Evolutionary conservation across 1,140 invertebrate species (phyloP).

Genomic region (Drosophila bipectinata): DNA sequence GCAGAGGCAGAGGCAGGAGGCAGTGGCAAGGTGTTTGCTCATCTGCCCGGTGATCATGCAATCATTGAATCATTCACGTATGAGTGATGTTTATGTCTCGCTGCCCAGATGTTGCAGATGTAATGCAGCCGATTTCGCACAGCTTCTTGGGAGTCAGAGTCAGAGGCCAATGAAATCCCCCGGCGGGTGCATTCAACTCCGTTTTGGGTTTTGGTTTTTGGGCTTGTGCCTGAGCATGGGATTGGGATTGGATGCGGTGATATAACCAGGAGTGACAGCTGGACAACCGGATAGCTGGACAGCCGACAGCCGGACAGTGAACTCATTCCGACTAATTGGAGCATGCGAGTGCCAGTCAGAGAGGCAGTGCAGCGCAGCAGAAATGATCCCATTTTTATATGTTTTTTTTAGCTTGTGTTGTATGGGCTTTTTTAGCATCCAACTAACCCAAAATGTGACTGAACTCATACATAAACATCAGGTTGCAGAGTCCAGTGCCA

Average conservation of each 20-base stretch:
- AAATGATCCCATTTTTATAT: conserved; percentile 64
- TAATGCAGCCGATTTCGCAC: conserved; percentile 47
- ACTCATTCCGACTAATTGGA: conserved; percentile 61
- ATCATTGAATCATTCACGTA: conserved; percentile 72
- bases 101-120: conserved; percentile 12
- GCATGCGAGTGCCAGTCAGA: conserved; percentile 76
- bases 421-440: conserved; percentile 39
- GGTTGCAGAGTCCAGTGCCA: conserved; percentile 51
- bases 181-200: conserved; percentile 64
- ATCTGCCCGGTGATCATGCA: conserved; percentile 69
- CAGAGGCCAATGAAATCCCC: conserved; percentile 68
- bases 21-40: conserved; percentile 13
- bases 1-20: conserved; percentile 29
- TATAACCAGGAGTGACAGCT: conserved; percentile 74
- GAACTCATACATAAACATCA: conserved; percentile 76
- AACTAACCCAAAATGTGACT: conserved; percentile 75
- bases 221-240: background rate
- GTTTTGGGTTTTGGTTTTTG: conserved; percentile 3
- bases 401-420: background rate
- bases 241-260: conserved; percentile 26
- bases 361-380: conserved; percentile 67
- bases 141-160: conserved; percentile 45
- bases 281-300: conserved; percentile 8
- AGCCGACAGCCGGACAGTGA: conserved; percentile 13
- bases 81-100: conserved; percentile 35